phyloP scores from a whole-genome alignment of 2,113 vertebrate species.

The Illadopsis cleaveri region DNA sequence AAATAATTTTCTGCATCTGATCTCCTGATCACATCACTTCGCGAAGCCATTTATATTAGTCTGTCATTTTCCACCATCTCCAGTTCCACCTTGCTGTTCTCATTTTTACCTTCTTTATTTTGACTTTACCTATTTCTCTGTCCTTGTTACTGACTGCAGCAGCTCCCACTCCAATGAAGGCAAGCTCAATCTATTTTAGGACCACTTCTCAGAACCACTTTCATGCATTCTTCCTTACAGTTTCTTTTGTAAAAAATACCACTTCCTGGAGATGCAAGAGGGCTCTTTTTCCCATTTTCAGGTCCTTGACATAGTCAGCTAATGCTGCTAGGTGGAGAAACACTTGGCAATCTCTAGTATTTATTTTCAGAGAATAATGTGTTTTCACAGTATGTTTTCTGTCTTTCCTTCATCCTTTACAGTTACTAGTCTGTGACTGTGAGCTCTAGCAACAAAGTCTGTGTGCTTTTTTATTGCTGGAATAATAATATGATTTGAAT shows the following conservation, averaged over 20 bases:
- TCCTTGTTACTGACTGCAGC: neutral
- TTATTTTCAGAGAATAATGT: conserved; percentile 69
- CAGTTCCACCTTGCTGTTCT: neutral
- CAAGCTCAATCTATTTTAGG: conserved; percentile 32
- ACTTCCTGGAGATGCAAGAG: conserved; percentile 7
- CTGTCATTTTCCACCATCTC: neutral
- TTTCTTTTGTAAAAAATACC: neutral
- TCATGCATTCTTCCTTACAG: neutral
- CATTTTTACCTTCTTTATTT: neutral
- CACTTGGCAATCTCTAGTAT: conserved; percentile 59
- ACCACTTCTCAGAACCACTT: neutral
- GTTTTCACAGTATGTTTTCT: conserved; percentile 68
- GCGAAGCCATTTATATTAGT: neutral
- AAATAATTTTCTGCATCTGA: neutral
- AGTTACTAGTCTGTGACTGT: conserved; percentile 60
- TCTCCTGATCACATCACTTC: neutral
- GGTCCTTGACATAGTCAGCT: conserved; percentile 59
- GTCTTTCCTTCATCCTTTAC: conserved; percentile 60
- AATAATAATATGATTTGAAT: conserved; percentile 62
- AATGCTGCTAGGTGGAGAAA: conserved; percentile 56
- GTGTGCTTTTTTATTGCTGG: conserved; percentile 53
- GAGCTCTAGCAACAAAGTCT: conserved; percentile 68
- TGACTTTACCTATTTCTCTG: neutral
- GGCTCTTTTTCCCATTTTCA: conserved; percentile 15
- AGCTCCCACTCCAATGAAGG: neutral